Conservation (phyloP, 2,113 vertebrate genomes). For the Gallinago undulata region DNA sequence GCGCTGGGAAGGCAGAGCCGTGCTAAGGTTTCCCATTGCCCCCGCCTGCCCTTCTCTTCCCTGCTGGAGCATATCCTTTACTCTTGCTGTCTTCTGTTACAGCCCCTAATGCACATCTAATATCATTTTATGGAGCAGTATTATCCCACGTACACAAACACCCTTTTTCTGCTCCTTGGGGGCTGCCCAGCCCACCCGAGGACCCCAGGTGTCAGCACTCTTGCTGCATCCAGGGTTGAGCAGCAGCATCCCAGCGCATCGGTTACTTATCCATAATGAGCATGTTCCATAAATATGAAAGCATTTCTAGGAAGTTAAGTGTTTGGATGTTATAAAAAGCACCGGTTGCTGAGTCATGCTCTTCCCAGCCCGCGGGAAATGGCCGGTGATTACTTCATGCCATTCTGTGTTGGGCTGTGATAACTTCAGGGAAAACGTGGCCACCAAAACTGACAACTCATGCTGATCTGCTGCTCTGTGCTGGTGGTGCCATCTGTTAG, state of each 20-base stretch:
- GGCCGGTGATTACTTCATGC: constrained; percentile 18
- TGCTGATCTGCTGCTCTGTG: constrained; percentile 29
- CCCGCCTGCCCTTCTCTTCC: accelerated
- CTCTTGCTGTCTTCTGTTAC: constrained; percentile 19
- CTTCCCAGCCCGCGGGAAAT: background rate
- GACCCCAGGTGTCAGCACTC: background rate
- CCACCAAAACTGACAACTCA: constrained; percentile 54
- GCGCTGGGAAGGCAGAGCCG: accelerated
- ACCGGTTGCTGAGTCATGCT: background rate
- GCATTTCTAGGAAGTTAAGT: constrained; percentile 40
- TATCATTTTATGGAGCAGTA: background rate
- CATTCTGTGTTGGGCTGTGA: background rate
- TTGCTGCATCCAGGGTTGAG: background rate
- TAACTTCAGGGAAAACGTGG: constrained; percentile 40
- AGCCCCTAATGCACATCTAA: constrained; percentile 44
- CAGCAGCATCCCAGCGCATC: background rate
- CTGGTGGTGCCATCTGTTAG: constrained; percentile 55
- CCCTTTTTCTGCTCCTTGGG: background rate
- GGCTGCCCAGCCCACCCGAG: background rate
- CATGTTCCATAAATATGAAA: constrained; percentile 17
- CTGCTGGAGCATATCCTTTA: background rate
- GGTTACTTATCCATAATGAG: background rate
- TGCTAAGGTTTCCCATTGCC: accelerated
- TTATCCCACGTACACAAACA: background rate
- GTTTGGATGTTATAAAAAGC: constrained; percentile 24